Conservation (phyloP, 2,888 invertebrate species). For the Trichopria drosophilae region DNA sequence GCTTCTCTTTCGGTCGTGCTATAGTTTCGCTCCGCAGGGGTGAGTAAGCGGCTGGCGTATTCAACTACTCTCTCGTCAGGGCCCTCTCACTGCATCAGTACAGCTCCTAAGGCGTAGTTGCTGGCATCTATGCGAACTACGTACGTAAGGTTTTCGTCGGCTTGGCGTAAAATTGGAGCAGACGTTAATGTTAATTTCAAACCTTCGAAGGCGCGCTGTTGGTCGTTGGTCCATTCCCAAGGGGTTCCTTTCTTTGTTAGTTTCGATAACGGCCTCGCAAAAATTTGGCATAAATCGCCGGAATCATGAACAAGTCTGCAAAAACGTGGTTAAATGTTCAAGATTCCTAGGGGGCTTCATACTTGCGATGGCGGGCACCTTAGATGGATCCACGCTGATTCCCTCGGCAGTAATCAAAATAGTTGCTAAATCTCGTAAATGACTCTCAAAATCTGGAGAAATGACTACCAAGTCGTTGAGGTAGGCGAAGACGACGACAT, state of each 20-base stretch:
- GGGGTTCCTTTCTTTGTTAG: not conserved
- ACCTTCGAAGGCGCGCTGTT: not conserved
- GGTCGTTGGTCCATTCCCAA: not conserved
- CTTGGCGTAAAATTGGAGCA: not conserved
- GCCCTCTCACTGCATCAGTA: not conserved
- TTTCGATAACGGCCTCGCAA: too few relatives aligned
- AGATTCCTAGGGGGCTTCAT: too few relatives aligned
- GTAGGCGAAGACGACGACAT: too few relatives aligned
- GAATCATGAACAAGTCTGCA: too few relatives aligned
- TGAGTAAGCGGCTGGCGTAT: too few relatives aligned
- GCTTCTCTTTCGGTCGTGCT: too few relatives aligned
- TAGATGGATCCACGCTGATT: too few relatives aligned
- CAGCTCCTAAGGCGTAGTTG: not conserved
- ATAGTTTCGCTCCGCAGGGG: too few relatives aligned
- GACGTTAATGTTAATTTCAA: not conserved
- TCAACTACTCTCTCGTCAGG: not conserved
- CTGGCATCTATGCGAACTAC: not conserved
- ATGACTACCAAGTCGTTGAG: constrained; percentile 39
- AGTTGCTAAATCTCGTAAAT: not conserved
- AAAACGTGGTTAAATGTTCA: too few relatives aligned
- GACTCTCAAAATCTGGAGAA: constrained; percentile 39
- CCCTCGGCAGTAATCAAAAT: not conserved
- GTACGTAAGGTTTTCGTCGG: not conserved
- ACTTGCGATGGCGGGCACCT: too few relatives aligned
- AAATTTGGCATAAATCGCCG: not conserved